Evolutionary conservation across 2,888 invertebrate genomes (phyloP).

Genomic region (Lissocephala sabroskyi): DNA sequence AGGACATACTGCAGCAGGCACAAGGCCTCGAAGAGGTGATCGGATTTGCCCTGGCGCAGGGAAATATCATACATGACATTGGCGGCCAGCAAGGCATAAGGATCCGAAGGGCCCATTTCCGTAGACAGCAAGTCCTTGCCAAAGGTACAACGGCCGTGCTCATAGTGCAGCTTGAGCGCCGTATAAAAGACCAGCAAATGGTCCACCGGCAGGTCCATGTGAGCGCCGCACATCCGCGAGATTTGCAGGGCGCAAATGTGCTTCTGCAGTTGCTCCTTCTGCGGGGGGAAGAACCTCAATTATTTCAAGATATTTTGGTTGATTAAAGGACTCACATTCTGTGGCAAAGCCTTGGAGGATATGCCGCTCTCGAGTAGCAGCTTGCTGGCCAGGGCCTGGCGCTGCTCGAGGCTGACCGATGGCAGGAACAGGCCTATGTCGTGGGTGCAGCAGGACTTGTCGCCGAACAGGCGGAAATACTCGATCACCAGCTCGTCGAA

Average conservation of each 20-base stretch:
- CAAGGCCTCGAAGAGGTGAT: conserved; percentile 78
- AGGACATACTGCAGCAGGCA: conserved; percentile 83
- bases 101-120: conserved; percentile 84
- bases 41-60: conserved; percentile 74
- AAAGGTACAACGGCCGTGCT: conserved; percentile 76
- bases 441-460: conserved; percentile 88
- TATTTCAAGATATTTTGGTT: background rate
- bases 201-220: conserved; percentile 75
- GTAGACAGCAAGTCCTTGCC: conserved; percentile 77
- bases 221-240: conserved; percentile 81
- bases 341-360: conserved; percentile 77
- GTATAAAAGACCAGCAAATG: conserved; percentile 76
- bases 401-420: conserved; percentile 75
- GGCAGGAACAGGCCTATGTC: conserved; percentile 85
- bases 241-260: conserved; percentile 86
- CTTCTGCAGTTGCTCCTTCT: conserved; percentile 85
- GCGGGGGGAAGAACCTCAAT: conserved; percentile 13
- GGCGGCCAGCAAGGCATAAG: conserved; percentile 83
- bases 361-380: conserved; percentile 79
- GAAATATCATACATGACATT: conserved; percentile 75
- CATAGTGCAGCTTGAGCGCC: conserved; percentile 79
- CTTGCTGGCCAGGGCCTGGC: conserved; percentile 76
- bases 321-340: conserved; percentile 74
- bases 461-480: conserved; percentile 86
- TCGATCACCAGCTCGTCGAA: conserved; percentile 81